These are phyloP conservation scores for Sebastes hubbsi DNA, from an alignment of 2,797 vertebrate genomes.

Conservation along the genomic window DNA sequence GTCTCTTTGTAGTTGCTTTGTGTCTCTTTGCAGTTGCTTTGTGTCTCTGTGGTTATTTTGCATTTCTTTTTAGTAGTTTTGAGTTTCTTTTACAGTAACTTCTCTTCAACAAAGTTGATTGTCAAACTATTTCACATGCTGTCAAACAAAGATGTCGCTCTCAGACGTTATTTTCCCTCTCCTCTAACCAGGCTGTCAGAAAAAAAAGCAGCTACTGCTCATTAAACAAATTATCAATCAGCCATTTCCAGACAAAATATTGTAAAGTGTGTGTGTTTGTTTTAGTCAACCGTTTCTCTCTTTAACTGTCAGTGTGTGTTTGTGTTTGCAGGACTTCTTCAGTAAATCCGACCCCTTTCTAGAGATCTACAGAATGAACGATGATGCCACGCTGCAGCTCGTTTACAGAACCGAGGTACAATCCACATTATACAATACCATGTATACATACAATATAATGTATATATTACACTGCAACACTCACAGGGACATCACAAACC, in stretches of 20 bases:
- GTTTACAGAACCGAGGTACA: constrained; percentile 95
- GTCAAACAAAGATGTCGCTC: background rate
- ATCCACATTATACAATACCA: too few relatives aligned
- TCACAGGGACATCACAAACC: too few relatives aligned
- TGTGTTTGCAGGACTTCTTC: constrained; percentile 92
- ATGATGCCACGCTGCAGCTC: constrained; percentile 94
- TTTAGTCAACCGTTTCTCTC: background rate
- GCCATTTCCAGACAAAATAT: too few relatives aligned
- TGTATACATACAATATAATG: too few relatives aligned
- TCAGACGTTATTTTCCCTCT: background rate
- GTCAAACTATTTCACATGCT: background rate
- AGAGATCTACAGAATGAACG: constrained; percentile 96
- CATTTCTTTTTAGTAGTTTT: too few relatives aligned
- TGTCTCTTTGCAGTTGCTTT: constrained; percentile 29
- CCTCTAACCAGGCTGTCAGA: background rate
- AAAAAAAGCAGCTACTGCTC: too few relatives aligned
- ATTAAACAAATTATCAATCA: too few relatives aligned
- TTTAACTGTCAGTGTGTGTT: background rate
- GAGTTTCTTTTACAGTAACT: too few relatives aligned
- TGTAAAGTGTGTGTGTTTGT: background rate
- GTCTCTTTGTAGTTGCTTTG: background rate
- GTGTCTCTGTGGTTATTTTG: background rate
- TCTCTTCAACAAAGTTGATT: too few relatives aligned
- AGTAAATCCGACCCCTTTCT: constrained; percentile 98
- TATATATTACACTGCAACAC: too few relatives aligned